phyloP scores from a whole-genome alignment of 2,113 vertebrate genomes.

The Prunella fulvescens region DNA sequence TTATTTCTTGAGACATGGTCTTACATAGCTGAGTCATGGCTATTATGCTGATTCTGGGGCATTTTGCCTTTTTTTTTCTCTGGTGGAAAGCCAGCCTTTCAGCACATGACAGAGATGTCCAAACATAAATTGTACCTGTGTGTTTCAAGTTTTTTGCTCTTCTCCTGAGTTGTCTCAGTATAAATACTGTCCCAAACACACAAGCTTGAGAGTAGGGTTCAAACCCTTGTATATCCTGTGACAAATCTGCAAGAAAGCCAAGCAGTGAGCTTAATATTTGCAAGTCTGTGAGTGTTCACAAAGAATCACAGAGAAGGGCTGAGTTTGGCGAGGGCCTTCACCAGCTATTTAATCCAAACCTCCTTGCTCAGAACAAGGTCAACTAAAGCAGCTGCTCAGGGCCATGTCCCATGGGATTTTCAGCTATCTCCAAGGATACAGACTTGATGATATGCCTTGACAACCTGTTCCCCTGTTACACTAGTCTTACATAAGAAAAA shows the following conservation, averaged over 20 bases:
- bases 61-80: not conserved
- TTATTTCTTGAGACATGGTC: not conserved
- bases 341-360: not conserved
- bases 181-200: not conserved
- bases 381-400: not conserved
- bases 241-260: not conserved
- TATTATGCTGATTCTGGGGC: not conserved
- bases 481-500: not conserved
- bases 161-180: not conserved
- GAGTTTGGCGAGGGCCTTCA: not conserved
- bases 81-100: not conserved
- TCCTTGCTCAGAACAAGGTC: not conserved
- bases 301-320: not conserved
- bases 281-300: not conserved
- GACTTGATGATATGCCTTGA: not conserved
- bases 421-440: not conserved
- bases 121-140: not conserved
- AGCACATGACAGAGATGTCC: not conserved
- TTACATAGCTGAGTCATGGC: not conserved
- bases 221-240: not conserved
- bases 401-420: fast-evolving
- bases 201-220: not conserved
- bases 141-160: not conserved
- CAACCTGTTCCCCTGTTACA: not conserved
- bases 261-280: not conserved